Base-by-base conservation (phyloP, 2,797 vertebrate genomes). In the Halcyon leucocephala region DNA sequence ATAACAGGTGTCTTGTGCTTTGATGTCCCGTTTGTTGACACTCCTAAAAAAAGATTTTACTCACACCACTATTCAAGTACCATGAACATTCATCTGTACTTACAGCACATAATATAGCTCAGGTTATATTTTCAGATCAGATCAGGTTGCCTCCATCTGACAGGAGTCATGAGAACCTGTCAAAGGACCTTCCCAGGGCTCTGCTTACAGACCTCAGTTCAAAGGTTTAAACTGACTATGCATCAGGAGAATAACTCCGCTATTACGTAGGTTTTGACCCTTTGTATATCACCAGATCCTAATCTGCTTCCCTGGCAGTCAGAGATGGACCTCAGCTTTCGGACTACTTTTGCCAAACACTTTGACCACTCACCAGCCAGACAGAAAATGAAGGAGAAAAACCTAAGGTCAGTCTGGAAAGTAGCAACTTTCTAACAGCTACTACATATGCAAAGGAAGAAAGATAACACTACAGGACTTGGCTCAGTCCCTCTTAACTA, bases 21-120 rank as follows among this genome's bases (percentile, higher is more conserved):
- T 60, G 21, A 74, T n/a, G 11, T 22, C 41, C 46, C 35, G 44
- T 28, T 48, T 10, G 0, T 52, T 0, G 0, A 69, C 33, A 31
- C 3, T 42, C 21, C 54, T 61, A n/a, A 65, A 67, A 79, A 65
- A 28, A 7, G 7, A 19, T 29, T 82, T 93, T 60, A 39, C 12
- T 62, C 65, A 31, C n/a, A 74, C 10, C 35, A 57, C n/a, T 24
- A 37, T 46, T 65, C 66, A 42, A 37, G 28, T 3, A 58, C n/a
- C n/a, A 33, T 1, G 14, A n/a, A 39, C 33, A 16, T 14, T 22
- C 15, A n/a, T 12, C 26, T 31, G 46, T 44, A 54, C 65, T 71
- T 57, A 46, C 2, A 71, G n/a, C 9, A 41, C 12, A 14, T 7
- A 64, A 52, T 15, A 64, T 0, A 78, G 44, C 17, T 78, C 55